These are phyloP conservation scores for Cerastis rubricosa DNA, from an alignment of 2,888 invertebrate species.

Conservation along the genomic window DNA sequence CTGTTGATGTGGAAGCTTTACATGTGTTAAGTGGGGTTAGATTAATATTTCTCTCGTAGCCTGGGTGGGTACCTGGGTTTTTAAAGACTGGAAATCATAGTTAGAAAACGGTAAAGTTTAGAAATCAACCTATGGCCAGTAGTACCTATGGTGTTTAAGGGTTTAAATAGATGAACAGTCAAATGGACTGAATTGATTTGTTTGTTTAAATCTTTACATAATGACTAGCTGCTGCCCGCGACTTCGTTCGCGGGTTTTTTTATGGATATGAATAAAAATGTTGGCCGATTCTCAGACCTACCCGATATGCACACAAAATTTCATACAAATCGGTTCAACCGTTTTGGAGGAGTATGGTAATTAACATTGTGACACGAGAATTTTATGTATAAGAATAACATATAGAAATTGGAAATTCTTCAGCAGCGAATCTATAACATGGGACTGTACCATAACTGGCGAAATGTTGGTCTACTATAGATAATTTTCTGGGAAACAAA, in stretches of 20 bases:
- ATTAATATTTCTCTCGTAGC: neutral
- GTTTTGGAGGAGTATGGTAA: too few relatives aligned
- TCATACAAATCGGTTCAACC: too few relatives aligned
- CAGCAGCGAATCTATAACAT: neutral
- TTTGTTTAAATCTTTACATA: neutral
- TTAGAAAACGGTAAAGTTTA: neutral
- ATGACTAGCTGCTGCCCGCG: too few relatives aligned
- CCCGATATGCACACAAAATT: too few relatives aligned
- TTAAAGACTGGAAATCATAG: neutral
- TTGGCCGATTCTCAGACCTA: too few relatives aligned
- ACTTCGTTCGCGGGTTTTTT: too few relatives aligned
- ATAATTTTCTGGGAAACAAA: too few relatives aligned
- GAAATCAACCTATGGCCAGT: neutral
- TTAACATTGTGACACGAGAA: too few relatives aligned
- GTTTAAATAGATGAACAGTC: neutral
- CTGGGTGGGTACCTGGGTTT: neutral
- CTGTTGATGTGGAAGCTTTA: constrained; percentile 9
- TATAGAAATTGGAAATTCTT: neutral
- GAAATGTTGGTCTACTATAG: neutral
- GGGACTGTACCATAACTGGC: neutral
- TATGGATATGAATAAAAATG: too few relatives aligned
- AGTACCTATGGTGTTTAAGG: too few relatives aligned
- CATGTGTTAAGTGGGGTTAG: constrained; percentile 1
- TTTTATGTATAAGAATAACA: too few relatives aligned
- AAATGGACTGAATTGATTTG: neutral